Evolutionary conservation across 2,113 vertebrate genomes (phyloP).

Genomic region (Esox niger): DNA sequence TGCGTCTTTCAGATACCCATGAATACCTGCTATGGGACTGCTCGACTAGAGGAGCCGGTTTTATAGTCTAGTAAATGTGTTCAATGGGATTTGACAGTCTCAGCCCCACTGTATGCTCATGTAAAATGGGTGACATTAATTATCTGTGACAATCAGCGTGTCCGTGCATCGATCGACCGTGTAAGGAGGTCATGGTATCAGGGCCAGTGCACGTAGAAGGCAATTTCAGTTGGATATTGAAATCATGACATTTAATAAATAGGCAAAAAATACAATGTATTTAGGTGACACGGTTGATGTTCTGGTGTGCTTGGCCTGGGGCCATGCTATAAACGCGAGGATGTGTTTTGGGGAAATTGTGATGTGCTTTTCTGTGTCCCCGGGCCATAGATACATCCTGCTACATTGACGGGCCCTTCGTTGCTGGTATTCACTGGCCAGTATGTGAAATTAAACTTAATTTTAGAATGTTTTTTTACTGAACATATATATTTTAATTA

Average conservation of each 20-base stretch:
- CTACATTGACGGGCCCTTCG: not conserved
- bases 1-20: not conserved
- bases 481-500: too few relatives aligned
- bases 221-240: not conserved
- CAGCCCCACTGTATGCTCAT: not conserved
- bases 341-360: not conserved
- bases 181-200: not conserved
- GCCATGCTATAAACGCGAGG: not conserved
- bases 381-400: not conserved
- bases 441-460: too few relatives aligned
- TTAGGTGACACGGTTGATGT: constrained; percentile 4
- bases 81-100: not conserved
- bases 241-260: not conserved
- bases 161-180: not conserved
- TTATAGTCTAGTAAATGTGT: constrained; percentile 8
- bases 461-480: too few relatives aligned
- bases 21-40: not conserved
- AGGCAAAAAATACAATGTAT: not conserved
- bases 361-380: not conserved
- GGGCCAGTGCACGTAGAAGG: not conserved
- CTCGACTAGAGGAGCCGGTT: not conserved
- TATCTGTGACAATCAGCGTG: not conserved
- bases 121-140: not conserved
- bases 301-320: constrained; percentile 1
- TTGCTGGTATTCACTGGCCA: not conserved